Base-by-base conservation (phyloP, 2,888 invertebrate species). In the Acanthococcus lagerstroemiae region DNA sequence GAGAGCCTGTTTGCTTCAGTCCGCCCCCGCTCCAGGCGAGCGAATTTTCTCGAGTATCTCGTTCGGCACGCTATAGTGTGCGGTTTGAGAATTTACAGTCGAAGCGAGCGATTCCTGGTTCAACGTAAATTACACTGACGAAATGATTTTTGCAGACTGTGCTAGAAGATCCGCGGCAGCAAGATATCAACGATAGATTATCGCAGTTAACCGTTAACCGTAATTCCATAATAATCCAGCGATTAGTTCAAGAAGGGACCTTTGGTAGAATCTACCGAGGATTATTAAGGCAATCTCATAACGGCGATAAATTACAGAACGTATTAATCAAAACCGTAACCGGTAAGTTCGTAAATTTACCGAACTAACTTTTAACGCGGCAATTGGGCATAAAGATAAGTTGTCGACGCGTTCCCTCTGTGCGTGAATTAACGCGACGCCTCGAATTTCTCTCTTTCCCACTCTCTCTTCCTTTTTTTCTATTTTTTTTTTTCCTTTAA, bases 181-280 rank as follows among this genome's bases (percentile, higher is more conserved):
- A 66, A 45, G 66, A 66, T 56, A 55, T 69, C 55, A 61, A 67
- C 26, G 69, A 69, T 15, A 66, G 69, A 25, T 61, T 69, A 54
- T 60, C 61, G 1, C 55, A 48, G 54, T 30, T 69, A 45, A 63
- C 66, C 24, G 66, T 67, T 6, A 61, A 21, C n/a, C 66, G 69
- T 22, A 63, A 57, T 7, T 27, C 58, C 19, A 54, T 66, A 19
- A 69, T 63, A n/a, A 22, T 66, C 19, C 68, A 66, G 25, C 54
- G 63, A 46, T 75, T 84, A 1, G 76, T 85, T 1, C 86, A 87
- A 71, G 86, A 89, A 79, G 94, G 94, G 26, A 90, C 91, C 55
- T 94, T 91, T 74, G 92, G 93, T 1, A 83, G 86, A 68, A 83
- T 93, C 54, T 91, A 89, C 77, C 84, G 84, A 72, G 93, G 90